phyloP scores from a whole-genome alignment of 2,113 vertebrate species.

The Sceloporus tristichus region DNA sequence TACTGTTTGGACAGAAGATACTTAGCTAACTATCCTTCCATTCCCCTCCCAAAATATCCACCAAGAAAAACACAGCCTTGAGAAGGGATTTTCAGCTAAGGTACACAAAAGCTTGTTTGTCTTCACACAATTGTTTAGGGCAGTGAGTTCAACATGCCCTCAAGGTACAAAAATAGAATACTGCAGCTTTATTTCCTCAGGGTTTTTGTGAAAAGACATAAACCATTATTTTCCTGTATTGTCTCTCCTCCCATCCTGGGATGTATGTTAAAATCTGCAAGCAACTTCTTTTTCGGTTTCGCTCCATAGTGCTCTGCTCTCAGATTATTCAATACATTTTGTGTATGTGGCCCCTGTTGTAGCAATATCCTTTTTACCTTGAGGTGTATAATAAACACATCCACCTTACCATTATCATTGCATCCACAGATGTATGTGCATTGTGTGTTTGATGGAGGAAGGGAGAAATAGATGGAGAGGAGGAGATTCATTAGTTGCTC shows the following conservation, averaged over 20 bases:
- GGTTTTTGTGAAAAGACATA: constrained; percentile 24
- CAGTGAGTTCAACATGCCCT: constrained; percentile 23
- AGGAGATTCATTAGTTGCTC: no score
- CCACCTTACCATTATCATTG: no score
- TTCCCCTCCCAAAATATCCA: neutral
- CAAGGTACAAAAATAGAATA: constrained; percentile 3
- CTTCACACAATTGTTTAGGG: neutral
- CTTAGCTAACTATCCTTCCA: neutral
- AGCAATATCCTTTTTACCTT: no score
- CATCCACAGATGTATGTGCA: no score
- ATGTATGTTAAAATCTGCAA: constrained; percentile 25
- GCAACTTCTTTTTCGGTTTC: neutral
- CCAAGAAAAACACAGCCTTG: constrained; percentile 35
- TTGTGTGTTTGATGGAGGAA: no score
- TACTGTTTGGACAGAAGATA: constrained; percentile 29
- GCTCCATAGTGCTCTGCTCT: no score
- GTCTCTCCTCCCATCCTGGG: neutral
- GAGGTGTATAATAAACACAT: no score
- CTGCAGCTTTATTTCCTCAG: neutral
- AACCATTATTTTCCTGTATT: neutral
- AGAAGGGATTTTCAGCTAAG: constrained; percentile 27
- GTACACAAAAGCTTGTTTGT: constrained; percentile 26
- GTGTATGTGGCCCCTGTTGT: no score
- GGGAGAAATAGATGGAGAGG: no score
- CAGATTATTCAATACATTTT: no score